Percentiles rank a stretch among this genome's conserved stretches.
These are phyloP conservation scores for Bradypodion pumilum DNA, from an alignment of 2,797 vertebrate species.

Conservation along the genomic window DNA sequence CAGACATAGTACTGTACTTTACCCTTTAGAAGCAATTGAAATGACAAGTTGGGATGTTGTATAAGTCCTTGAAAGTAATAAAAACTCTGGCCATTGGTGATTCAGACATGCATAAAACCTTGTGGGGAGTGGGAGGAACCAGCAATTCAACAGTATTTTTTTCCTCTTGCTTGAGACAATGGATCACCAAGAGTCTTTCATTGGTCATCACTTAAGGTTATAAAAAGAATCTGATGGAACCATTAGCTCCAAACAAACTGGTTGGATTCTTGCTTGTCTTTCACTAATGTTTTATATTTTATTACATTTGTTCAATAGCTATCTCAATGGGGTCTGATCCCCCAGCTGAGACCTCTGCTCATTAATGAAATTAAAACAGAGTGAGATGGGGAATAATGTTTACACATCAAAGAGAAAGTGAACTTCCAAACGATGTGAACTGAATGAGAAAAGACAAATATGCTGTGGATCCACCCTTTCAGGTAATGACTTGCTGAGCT, in stretches of 20 bases:
- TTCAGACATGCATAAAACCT: background rate
- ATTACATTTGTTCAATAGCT: conserved; percentile 26
- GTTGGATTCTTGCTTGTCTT: conserved; percentile 2
- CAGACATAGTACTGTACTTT: no score
- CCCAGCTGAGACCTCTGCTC: conserved; percentile 29
- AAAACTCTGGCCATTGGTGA: background rate
- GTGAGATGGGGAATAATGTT: background rate
- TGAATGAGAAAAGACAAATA: conserved; percentile 43
- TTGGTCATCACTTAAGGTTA: background rate
- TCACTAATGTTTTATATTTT: background rate
- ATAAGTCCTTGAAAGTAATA: no score
- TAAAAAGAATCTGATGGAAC: background rate
- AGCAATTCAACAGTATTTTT: background rate
- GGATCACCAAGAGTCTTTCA: background rate
- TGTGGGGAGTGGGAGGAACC: background rate
- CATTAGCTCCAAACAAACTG: conserved; percentile 35
- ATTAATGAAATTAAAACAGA: conserved; percentile 28
- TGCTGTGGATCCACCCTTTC: conserved; percentile 30
- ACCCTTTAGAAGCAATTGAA: background rate
- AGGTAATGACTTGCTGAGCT: conserved; percentile 46
- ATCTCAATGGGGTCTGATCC: conserved; percentile 30
- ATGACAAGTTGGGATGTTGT: background rate
- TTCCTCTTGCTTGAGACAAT: background rate
- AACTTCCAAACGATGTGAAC: background rate
- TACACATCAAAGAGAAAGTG: conserved; percentile 27